These are phyloP conservation scores for Trimorus sp. DNA, from an alignment of 2,888 invertebrate species.

Conservation along the genomic window DNA sequence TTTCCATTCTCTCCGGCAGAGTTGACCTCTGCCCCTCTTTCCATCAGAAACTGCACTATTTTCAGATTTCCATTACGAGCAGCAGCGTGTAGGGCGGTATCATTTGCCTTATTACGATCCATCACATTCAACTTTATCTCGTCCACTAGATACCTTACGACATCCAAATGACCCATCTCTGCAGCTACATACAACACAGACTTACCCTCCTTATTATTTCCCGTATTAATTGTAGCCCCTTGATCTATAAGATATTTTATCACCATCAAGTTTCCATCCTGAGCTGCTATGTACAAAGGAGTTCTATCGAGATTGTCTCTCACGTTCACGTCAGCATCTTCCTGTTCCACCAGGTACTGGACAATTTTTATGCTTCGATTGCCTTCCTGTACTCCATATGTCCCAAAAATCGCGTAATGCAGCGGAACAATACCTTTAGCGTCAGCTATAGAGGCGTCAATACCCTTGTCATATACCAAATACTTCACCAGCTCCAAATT, in stretches of 20 bases:
- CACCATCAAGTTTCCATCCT: neutral
- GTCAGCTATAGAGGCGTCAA: neutral
- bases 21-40: too few relatives aligned
- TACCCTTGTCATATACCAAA: neutral
- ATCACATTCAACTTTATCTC: neutral
- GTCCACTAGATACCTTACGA: neutral
- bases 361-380: neutral
- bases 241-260: neutral
- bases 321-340: neutral
- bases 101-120: too few relatives aligned
- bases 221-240: neutral
- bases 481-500: neutral
- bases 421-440: neutral
- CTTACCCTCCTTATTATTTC: neutral
- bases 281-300: neutral
- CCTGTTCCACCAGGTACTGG: neutral
- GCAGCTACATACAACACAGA: neutral
- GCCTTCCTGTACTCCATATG: too few relatives aligned
- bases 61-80: too few relatives aligned
- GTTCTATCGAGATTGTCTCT: neutral
- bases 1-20: too few relatives aligned
- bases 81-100: too few relatives aligned
- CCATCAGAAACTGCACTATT: too few relatives aligned
- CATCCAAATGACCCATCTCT: neutral
- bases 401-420: neutral